These are phyloP conservation scores for Coptotermes formosanus DNA, from an alignment of 1,140 invertebrate species.

Conservation along the genomic window DNA sequence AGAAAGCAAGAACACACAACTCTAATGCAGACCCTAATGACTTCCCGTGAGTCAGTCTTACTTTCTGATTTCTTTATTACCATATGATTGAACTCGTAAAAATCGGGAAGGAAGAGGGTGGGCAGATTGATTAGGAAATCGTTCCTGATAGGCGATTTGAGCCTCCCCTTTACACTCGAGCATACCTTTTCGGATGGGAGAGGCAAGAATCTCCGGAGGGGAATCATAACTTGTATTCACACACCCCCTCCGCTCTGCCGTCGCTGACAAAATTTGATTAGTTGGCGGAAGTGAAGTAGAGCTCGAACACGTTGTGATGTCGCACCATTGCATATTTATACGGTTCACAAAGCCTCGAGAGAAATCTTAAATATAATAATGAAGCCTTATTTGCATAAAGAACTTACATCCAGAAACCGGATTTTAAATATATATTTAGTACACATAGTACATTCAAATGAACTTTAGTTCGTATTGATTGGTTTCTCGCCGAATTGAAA, in stretches of 20 bases:
- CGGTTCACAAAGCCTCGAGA: not conserved
- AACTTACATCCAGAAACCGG: too few relatives aligned
- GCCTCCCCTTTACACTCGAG: not conserved
- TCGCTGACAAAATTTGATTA: not conserved
- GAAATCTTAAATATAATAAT: slow-evolving; percentile 5
- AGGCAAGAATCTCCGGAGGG: not conserved
- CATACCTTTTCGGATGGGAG: not conserved
- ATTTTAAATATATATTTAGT: too few relatives aligned
- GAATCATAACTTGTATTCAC: not conserved
- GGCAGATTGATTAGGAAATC: not conserved
- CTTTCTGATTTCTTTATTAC: not conserved
- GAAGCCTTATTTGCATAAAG: not conserved
- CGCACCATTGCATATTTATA: not conserved
- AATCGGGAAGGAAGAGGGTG: not conserved
- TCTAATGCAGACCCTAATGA: not conserved
- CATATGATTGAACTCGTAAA: not conserved
- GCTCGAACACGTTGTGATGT: not conserved
- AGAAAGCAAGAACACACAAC: too few relatives aligned
- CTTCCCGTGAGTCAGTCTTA: not conserved
- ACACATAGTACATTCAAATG: not conserved
- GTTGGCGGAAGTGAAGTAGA: not conserved
- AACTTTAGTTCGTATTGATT: not conserved
- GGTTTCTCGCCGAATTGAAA: not conserved
- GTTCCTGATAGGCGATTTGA: not conserved
- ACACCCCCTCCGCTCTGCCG: not conserved